Evolutionary conservation across 2,797 vertebrate species (phyloP).

Genomic region (Thamnophis elegans): DNA sequence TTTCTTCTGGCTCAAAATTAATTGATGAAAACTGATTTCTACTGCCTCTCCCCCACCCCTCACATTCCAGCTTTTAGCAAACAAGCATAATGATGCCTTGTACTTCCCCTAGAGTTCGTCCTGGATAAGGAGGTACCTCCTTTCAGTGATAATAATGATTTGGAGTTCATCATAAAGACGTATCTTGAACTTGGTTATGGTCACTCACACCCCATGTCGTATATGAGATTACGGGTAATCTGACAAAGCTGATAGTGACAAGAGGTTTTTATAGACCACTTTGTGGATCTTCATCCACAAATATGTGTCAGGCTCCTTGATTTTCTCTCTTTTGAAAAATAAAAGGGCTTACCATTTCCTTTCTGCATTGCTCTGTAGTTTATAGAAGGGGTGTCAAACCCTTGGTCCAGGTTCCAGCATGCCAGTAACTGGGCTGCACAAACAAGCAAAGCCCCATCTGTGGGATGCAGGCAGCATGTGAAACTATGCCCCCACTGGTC

Average conservation of each 20-base stretch:
- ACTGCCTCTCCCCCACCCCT: accelerated
- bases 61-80: not conserved
- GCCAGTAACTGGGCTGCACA: too few species aligned
- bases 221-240: not conserved
- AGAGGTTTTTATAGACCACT: not conserved
- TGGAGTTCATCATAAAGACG: not conserved
- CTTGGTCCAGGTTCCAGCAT: too few species aligned
- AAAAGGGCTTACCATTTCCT: not conserved
- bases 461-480: too few species aligned
- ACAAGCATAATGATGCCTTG: not conserved
- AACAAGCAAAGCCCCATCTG: too few species aligned
- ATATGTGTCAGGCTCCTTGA: not conserved
- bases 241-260: not conserved
- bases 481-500: too few species aligned
- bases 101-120: not conserved
- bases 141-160: not conserved
- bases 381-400: not conserved
- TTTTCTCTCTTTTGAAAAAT: not conserved
- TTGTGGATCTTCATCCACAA: not conserved
- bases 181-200: not conserved
- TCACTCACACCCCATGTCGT: not conserved
- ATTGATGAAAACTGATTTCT: not conserved
- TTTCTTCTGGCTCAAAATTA: not conserved
- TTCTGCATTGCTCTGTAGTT: not conserved
- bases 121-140: not conserved